Conservation (phyloP, 2,797 vertebrate genomes). For the Phalloptychus januarius region DNA sequence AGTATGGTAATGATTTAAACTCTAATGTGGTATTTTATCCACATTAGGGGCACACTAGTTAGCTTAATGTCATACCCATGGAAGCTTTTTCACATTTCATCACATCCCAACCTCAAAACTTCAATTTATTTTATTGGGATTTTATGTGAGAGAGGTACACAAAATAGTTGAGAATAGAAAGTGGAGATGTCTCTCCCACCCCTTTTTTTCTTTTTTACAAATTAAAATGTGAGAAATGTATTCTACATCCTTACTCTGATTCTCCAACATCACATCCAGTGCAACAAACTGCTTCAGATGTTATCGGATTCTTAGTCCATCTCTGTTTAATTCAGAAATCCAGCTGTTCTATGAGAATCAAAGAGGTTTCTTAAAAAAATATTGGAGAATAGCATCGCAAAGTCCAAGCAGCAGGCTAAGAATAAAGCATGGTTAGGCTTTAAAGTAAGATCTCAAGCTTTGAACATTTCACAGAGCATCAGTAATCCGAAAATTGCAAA, state of each 20-base stretch:
- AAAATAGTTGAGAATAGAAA: background rate
- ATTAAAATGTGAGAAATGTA: background rate
- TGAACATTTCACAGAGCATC: background rate
- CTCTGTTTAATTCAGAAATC: background rate
- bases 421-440: background rate
- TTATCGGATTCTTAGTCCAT: background rate
- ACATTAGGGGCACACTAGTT: constrained; percentile 64
- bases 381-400: background rate
- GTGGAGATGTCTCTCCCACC: too few species aligned
- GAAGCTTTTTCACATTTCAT: background rate
- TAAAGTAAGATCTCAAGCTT: background rate
- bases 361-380: background rate
- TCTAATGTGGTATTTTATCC: constrained; percentile 68
- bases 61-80: constrained; percentile 41
- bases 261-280: background rate
- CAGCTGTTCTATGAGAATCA: background rate
- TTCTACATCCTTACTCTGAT: background rate
- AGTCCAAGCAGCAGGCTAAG: background rate
- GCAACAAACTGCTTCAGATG: background rate
- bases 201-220: background rate
- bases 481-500: background rate
- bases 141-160: background rate
- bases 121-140: background rate
- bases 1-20: constrained; percentile 39
- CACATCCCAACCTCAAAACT: background rate